phyloP scores from a whole-genome alignment of 2,888 invertebrate genomes.

The Ectobius pallidus region DNA sequence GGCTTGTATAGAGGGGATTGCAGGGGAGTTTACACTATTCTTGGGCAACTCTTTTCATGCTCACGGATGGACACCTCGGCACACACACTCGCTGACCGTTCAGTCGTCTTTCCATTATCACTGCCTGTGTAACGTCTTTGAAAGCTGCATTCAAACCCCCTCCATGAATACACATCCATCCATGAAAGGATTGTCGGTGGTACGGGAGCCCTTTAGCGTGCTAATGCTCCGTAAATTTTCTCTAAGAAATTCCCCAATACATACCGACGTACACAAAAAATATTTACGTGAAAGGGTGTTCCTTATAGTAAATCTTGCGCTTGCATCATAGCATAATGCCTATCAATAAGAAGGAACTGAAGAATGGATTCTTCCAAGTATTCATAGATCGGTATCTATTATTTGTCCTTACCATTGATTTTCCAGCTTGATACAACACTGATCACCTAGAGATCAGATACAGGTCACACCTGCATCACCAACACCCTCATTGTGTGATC shows the following conservation, averaged over 20 bases:
- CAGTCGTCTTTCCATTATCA: not conserved
- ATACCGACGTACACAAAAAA: not conserved
- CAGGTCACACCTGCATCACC: no score
- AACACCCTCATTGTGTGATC: no score
- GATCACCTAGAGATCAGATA: no score
- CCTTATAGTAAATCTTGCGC: no score
- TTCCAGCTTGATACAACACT: no score
- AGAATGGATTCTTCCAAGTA: not conserved
- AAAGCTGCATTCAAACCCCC: not conserved
- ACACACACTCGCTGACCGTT: not conserved
- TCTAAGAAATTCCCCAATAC: not conserved
- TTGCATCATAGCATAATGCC: not conserved
- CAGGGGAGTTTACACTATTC: not conserved
- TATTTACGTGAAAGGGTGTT: conserved; percentile 2
- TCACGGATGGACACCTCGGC: conserved; percentile 5
- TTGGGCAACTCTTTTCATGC: not conserved
- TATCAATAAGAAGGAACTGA: not conserved
- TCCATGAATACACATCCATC: not conserved
- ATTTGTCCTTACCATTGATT: no score
- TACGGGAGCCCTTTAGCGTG: not conserved
- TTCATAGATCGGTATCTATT: no score
- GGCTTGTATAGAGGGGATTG: not conserved
- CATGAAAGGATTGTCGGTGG: conserved; percentile 12
- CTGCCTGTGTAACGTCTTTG: not conserved
- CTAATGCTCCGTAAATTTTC: conserved; percentile 14